phyloP scores from a whole-genome alignment of 1,140 invertebrate genomes.

The Tyrophagus putrescentiae region DNA sequence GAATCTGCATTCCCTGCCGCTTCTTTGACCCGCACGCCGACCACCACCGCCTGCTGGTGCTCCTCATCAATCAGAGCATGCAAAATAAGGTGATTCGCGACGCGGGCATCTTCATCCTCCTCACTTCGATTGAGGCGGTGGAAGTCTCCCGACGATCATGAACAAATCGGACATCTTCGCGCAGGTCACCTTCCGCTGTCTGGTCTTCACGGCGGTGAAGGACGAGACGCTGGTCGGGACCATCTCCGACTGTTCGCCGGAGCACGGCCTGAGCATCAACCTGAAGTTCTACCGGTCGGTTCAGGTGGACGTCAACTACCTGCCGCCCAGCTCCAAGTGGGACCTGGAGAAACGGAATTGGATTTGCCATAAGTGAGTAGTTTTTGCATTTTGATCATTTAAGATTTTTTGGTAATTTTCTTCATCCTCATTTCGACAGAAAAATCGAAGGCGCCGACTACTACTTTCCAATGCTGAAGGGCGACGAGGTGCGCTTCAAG shows the following conservation, averaged over 20 bases:
- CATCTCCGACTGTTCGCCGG: conserved; percentile 2
- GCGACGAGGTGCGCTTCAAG: conserved; percentile 1
- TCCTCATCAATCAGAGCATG: neutral
- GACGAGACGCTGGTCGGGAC: neutral
- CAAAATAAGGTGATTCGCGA: conserved; percentile 10
- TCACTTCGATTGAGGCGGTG: neutral
- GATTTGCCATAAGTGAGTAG: too few relatives aligned
- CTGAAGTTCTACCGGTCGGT: conserved; percentile 12
- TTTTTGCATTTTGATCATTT: too few relatives aligned
- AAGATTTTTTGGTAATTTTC: too few relatives aligned
- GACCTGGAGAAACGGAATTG: neutral
- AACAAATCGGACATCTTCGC: conserved; percentile 15
- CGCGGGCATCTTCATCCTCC: conserved; percentile 9
- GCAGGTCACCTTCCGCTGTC: neutral
- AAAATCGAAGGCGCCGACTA: conserved; percentile 5
- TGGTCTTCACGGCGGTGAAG: neutral
- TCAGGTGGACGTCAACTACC: neutral
- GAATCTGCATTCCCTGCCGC: conserved; percentile 4
- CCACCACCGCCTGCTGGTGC: neutral
- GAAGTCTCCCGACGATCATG: conserved; percentile 7
- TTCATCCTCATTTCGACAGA: too few relatives aligned
- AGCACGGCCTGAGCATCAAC: neutral
- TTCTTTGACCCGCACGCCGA: neutral
- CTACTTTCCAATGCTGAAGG: neutral
- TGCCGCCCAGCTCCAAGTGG: conserved; percentile 5